Evolutionary conservation across 2,888 invertebrate species (phyloP).

Genomic region (Andrena hattorfiana): DNA sequence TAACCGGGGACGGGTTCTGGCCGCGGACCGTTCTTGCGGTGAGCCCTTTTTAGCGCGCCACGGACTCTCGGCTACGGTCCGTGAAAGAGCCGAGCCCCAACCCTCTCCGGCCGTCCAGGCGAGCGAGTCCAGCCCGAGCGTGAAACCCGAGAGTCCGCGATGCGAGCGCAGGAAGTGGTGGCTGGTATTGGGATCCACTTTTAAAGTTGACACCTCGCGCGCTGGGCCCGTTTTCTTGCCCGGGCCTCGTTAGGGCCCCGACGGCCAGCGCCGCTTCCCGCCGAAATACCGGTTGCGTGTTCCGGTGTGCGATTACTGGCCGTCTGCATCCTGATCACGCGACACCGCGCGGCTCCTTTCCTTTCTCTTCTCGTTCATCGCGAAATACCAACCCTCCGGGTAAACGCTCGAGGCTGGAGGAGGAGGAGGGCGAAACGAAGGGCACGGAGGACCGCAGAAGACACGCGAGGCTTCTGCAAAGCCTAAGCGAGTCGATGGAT

Average conservation of each 20-base stretch:
- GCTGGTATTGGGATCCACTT: constrained; percentile 61
- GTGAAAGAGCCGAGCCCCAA: not conserved
- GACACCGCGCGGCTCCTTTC: constrained; percentile 52
- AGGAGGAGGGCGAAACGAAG: constrained; percentile 11
- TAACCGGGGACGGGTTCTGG: constrained; percentile 40
- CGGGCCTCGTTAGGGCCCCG: constrained; percentile 34
- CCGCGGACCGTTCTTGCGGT: not conserved
- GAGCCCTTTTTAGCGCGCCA: constrained; percentile 35
- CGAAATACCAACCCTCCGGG: constrained; percentile 49
- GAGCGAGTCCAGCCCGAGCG: constrained; percentile 26
- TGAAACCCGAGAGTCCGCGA: constrained; percentile 45
- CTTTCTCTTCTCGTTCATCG: constrained; percentile 38
- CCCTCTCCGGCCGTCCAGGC: not conserved
- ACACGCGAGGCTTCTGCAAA: not conserved
- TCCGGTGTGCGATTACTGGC: constrained; percentile 64
- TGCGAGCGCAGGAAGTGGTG: constrained; percentile 56
- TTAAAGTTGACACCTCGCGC: constrained; percentile 65
- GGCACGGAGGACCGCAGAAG: not conserved
- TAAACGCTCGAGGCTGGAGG: constrained; percentile 32
- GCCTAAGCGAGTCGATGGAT: not conserved
- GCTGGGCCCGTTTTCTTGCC: constrained; percentile 32
- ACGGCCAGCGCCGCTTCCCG: not conserved
- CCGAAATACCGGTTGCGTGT: constrained; percentile 63
- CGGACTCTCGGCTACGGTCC: constrained; percentile 4
- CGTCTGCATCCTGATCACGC: constrained; percentile 64